Evolutionary conservation across 2,888 invertebrate species (phyloP), one percentile per base, ranked within the genome.

Genomic region (Drosophila bunnanda): DNA sequence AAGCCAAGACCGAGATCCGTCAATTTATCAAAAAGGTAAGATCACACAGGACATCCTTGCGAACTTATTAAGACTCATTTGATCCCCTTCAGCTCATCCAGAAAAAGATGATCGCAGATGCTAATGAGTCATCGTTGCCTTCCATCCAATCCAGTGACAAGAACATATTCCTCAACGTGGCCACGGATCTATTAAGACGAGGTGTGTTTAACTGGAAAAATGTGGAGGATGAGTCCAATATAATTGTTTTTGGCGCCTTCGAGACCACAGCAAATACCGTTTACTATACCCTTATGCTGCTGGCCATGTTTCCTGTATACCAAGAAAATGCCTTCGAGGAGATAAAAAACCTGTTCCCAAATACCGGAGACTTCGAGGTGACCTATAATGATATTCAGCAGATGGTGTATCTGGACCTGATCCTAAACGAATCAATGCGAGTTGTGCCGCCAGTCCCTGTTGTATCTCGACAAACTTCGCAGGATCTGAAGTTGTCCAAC

Each of bases 201-300:
- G 88, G 88, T 3, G 59, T 83, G 1, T 92, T 92, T 36, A 88
- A 70, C 7, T 79, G 71, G 80, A 72, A 85, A 52, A 89, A 91
- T 62, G 90, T 92, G 1, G 89, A 89, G 65, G 85, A 89, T 57
- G 91, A 91, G 76, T 85, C 91, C 0, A 91, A 90, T 74, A 82
- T 88, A 0, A 89, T 92, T 53, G 90, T 92, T 0, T 90, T 91
- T 69, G 91, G 90, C 10, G 92, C 92, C 0, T 92, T 91, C 54
- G 92, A 92, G 75, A 92, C 92, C 1, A 90, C 92, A 4, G 88
- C 92, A 1, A 91, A 90, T 50, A 90, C 91, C 0, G 75, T 91
- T 0, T 71, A 77, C 6, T 88, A 90, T 50, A 78, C 79, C 0
- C 56, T 92, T 4, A 86, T 91, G 59, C 20, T 91, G 15, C 74